phyloP scores from a whole-genome alignment of 2,113 vertebrate species.

The Herpetotheres cachinnans region DNA sequence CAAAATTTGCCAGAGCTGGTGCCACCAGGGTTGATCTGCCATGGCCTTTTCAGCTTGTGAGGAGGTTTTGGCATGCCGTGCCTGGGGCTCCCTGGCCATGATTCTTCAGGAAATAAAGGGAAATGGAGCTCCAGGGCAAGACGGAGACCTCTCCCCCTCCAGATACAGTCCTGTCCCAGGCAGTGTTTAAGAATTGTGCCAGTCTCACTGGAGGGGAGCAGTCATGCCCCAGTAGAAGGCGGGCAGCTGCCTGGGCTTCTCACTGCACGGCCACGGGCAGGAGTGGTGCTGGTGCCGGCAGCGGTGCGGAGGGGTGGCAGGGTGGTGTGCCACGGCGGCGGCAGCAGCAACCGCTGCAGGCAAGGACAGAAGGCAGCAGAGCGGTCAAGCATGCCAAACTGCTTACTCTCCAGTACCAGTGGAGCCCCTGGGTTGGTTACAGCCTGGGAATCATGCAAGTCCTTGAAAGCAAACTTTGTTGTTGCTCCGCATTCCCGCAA shows the following conservation, averaged over 20 bases:
- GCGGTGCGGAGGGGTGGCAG: too few species aligned
- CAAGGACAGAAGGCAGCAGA: not conserved
- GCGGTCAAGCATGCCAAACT: accelerated
- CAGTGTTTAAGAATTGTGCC: not conserved
- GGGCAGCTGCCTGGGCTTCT: not conserved
- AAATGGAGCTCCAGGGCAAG: not conserved
- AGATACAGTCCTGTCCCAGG: not conserved
- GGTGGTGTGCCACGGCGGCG: accelerated
- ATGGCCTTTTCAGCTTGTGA: not conserved
- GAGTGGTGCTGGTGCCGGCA: accelerated
- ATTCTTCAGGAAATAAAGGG: not conserved
- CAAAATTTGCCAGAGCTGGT: not conserved
- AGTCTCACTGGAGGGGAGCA: not conserved
- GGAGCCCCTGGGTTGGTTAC: not conserved
- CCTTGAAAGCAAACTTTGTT: not conserved
- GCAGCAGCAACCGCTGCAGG: not conserved
- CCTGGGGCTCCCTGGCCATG: not conserved
- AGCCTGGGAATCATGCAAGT: not conserved
- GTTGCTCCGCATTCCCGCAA: accelerated
- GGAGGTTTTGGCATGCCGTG: not conserved
- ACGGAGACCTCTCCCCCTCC: not conserved
- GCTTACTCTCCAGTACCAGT: not conserved
- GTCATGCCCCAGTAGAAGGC: not conserved
- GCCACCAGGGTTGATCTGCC: not conserved
- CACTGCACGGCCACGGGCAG: accelerated